Evolutionary conservation across 2,888 invertebrate species (phyloP).

Genomic region (Gisinianus flammeolus): DNA sequence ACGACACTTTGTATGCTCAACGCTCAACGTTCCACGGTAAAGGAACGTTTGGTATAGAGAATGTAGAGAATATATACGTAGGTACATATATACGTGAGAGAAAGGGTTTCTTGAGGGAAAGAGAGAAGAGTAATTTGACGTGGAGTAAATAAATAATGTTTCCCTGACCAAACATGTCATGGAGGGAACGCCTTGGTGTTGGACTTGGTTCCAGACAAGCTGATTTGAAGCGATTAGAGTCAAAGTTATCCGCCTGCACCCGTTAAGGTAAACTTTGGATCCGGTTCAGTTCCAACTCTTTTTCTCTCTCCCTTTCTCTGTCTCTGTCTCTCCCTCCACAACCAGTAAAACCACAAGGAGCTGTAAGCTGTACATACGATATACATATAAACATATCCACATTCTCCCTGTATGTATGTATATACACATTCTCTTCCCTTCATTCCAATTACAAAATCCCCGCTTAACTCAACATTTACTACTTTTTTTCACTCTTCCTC

Average conservation of each 20-base stretch:
- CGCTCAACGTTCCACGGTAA: neutral
- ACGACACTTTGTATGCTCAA: too few relatives aligned
- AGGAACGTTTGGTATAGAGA: neutral
- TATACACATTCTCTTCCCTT: too few relatives aligned
- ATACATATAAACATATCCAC: too few relatives aligned
- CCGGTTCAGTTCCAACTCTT: conserved; percentile 18
- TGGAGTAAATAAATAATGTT: conserved; percentile 39
- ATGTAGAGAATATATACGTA: too few relatives aligned
- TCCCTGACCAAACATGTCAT: conserved; percentile 36
- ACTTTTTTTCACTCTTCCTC: too few relatives aligned
- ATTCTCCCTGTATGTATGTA: too few relatives aligned
- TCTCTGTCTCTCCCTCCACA: neutral
- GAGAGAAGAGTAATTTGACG: conserved; percentile 26
- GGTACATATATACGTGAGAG: neutral
- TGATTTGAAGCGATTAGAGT: conserved; percentile 31
- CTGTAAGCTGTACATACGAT: too few relatives aligned
- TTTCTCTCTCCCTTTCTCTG: neutral
- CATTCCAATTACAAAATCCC: too few relatives aligned
- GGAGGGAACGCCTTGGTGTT: conserved; percentile 21
- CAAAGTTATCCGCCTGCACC: conserved; percentile 34
- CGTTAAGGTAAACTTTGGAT: conserved; percentile 37
- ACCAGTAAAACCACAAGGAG: too few relatives aligned
- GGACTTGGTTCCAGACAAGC: conserved; percentile 27
- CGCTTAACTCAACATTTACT: too few relatives aligned
- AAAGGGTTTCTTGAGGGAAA: neutral